A percentile compares a stretch with the other conserved stretches of the same genome.
These are phyloP conservation scores for Agapornis roseicollis DNA, from an alignment of 2,113 vertebrate species.

Conservation along the genomic window DNA sequence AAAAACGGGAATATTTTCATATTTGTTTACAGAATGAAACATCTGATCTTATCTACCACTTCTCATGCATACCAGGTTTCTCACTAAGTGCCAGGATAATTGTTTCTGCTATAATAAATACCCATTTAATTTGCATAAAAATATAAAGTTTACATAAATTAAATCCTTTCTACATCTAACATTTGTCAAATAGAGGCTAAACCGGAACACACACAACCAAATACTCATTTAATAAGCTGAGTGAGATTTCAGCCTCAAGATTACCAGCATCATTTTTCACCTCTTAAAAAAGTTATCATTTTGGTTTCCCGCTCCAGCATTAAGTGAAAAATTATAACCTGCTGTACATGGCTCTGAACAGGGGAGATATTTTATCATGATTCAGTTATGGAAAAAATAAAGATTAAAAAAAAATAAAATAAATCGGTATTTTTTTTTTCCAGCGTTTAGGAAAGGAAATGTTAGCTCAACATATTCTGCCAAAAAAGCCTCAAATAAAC, in stretches of 20 bases:
- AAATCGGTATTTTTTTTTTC: neutral
- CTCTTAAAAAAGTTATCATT: slow-evolving; percentile 9
- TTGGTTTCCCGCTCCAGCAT: slow-evolving; percentile 1
- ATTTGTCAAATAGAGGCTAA: slow-evolving; percentile 70
- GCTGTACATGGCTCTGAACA: neutral
- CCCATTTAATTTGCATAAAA: slow-evolving; percentile 80
- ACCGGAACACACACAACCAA: slow-evolving; percentile 51
- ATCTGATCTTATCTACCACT: slow-evolving; percentile 66
- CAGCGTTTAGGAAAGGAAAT: slow-evolving; percentile 15
- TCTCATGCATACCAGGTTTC: slow-evolving; percentile 67
- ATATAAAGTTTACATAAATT: slow-evolving; percentile 82
- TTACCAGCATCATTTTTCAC: slow-evolving; percentile 42
- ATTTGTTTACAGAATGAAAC: slow-evolving; percentile 73
- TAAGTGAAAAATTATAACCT: slow-evolving; percentile 35
- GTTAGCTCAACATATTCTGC: slow-evolving; percentile 32
- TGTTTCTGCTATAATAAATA: slow-evolving; percentile 80
- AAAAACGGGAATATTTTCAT: slow-evolving; percentile 48
- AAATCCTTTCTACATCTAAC: slow-evolving; percentile 72
- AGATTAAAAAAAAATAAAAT: neutral
- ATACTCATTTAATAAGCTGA: slow-evolving; percentile 45
- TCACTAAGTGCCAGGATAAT: slow-evolving; percentile 72
- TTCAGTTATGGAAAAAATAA: neutral
- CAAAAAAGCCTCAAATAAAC: slow-evolving; percentile 48
- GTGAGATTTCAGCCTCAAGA: slow-evolving; percentile 51
- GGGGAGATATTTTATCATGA: slow-evolving; percentile 6